Base-by-base conservation (phyloP, 1,140 invertebrate species). In the Musca vetustissima region DNA sequence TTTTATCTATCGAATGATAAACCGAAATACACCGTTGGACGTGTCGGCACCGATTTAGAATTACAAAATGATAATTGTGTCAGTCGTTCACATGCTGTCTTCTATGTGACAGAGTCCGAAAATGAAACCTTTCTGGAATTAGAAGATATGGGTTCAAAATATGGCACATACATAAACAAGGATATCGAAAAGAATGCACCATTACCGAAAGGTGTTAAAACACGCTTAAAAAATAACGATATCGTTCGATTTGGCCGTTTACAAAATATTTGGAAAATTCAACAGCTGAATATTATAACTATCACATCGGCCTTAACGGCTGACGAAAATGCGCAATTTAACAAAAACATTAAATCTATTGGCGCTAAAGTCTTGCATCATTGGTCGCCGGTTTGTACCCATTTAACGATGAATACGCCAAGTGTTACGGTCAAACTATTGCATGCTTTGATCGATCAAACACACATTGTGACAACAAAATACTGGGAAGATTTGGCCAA, bases 371-470 rank as follows among this genome's bases (percentile, higher is more conserved):
- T 87, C 49, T 82, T 82, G 65, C 74, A 73, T 78, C 75, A 85
- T 65, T 83, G 85, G 85, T 83, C 83, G 71, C 70, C 81, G n/a
- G 72, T 81, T 43, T 90, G 89, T 73, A 82, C 84, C 22, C 86
- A 88, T 77, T 81, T 92, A 22, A 89, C 90, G 14, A 90, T 91
- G 86, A 85, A 86, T 50, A 84, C 84, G 21, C 85, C 90, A 24
- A 88, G 86, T 17, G 83, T 92, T 17, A 91, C 90, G 13, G 84
- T 90, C 1, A 91, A 91, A 84, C 86, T 90, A 25, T 78, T 91
- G 11, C 86, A 88, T 76, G 90, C 90, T 4, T 77, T 92, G 71
- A 84, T 89, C 1, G 84, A 87, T 67, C 84, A 85, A 49, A 87
- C 86, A 49, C 84, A 85, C 8, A 89, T 92, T 73, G 89, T 92